Evolutionary conservation across 30 jellyfish, hydroid and myxozoan genomes (phyloP), one percentile per base, ranked within the genome.

Genomic region (Chrysaora quinquecirrha): DNA sequence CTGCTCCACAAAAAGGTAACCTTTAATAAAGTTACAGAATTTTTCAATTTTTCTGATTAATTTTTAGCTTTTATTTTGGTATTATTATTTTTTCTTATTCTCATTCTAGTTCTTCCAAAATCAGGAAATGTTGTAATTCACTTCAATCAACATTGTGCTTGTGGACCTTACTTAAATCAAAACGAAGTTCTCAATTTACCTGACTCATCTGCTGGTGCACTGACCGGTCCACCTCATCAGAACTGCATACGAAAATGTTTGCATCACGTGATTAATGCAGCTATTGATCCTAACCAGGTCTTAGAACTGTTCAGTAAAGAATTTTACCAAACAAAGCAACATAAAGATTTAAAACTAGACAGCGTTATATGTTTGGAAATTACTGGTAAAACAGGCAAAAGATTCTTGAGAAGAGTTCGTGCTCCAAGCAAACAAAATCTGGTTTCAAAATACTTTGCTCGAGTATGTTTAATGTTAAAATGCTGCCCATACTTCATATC

Each of bases 221-320:
- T 93, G 31, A 86, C 92, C 30, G 98, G 98, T 0, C 98, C 98
- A 16, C 98, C 98, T 19, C 98, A 93, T 63, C 98, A 93, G 84
- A 93, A 93, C 82, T 82, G 98, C 81, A 93, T 93, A 18, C 89
- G 98, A 1, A 93, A 93, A 65, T 80, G 97, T 58, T 47, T 93
- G 65, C 98, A 87, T 48, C 96, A 93, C 50, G 82, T 93, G 31
- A 95, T 93, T 27, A 93, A 93, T 35, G 95, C 98, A 0, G 98
- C 98, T 12, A 64, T 87, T 22, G 96, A 93, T 60, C 98, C 98
- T 0, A 93, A 93, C 70, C 97, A 63, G 62, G 89, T 93, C 18
- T 80, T 93, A 22, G 98, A 93, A 83, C 63, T 93, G 64, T 93
- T 93, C 82, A 93, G 98, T 89, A 87, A 95, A 78, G 98, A 93